Evolutionary conservation across 2,113 vertebrate species (phyloP), one percentile per base, ranked within the genome.

Genomic region (Poeciliopsis retropinna): DNA sequence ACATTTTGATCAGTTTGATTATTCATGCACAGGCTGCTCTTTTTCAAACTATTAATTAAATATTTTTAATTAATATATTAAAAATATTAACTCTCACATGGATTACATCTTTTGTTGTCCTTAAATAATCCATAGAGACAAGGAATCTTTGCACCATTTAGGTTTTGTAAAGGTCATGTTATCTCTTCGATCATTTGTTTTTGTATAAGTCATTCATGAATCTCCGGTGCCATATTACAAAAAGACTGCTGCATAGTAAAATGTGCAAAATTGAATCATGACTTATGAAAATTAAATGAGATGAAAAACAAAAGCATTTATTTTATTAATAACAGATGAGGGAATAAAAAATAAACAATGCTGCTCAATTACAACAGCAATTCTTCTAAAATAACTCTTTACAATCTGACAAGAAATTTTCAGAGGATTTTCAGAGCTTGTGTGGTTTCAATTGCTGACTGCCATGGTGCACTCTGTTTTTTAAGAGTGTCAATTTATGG

Each of bases 401-500:
- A 67, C 67, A n/a, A 64, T 12, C 70, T 84, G 72, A 78, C 61
- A 31, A 68, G 71, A 30, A 29, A 34, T 80, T 73, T 75, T 82
- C 67, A 25, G 47, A 31, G 54, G 51, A 72, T 34, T 34, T 34
- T 34, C 57, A 62, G 66, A 67, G 68, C 70, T 62, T 63, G 63
- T 29, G 31, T 72, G 60, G 60, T 25, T 71, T 61, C 63, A 69
- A 73, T 61, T 79, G 75, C 66, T 67, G 72, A 7, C 67, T 83
- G 14, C 75, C 63, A 37, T 29, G 37, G 41, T 82, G 78, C 72
- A 86, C 79, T 84, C 75, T 70, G 83, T 41, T 54, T 85, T 83
- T 87, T 89, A 67, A 75, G 83, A 75, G 79, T 81, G 73, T 64
- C 80, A 88, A 85, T 86, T 86, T 81, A 51, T 27, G 14, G 31